Evolutionary conservation across 2,797 vertebrate genomes (phyloP).

Genomic region (Crenichthys baileyi): DNA sequence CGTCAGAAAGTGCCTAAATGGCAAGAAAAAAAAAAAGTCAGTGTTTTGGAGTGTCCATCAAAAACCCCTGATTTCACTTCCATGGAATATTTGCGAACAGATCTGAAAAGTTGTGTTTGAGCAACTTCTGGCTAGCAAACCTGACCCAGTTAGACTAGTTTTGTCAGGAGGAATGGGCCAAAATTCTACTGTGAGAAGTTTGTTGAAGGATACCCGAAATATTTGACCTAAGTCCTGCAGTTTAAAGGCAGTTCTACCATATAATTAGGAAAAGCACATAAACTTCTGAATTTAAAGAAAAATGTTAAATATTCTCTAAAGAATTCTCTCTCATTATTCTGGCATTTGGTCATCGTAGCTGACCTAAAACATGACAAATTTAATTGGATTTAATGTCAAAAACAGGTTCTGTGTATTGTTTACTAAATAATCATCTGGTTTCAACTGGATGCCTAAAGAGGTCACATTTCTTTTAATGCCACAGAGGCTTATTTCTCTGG

Average conservation of each 20-base stretch:
- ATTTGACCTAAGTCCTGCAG: background rate
- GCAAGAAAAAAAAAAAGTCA: no score
- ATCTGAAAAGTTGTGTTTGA: background rate
- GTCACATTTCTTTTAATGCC: background rate
- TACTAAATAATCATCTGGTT: background rate
- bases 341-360: background rate
- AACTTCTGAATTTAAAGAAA: background rate
- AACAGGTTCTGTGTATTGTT: background rate
- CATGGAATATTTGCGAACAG: background rate
- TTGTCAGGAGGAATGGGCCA: background rate
- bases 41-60: background rate
- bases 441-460: no score
- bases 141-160: background rate
- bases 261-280: background rate
- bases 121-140: background rate
- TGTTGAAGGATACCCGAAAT: background rate
- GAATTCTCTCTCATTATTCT: background rate
- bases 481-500: conserved; percentile 16
- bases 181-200: background rate
- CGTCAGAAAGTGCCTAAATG: background rate
- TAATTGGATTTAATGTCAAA: background rate
- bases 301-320: background rate
- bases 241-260: background rate
- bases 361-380: background rate
- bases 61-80: background rate